These are phyloP conservation scores for Pteria penguin DNA, from an alignment of 2,888 invertebrate species.

Conservation along the genomic window DNA sequence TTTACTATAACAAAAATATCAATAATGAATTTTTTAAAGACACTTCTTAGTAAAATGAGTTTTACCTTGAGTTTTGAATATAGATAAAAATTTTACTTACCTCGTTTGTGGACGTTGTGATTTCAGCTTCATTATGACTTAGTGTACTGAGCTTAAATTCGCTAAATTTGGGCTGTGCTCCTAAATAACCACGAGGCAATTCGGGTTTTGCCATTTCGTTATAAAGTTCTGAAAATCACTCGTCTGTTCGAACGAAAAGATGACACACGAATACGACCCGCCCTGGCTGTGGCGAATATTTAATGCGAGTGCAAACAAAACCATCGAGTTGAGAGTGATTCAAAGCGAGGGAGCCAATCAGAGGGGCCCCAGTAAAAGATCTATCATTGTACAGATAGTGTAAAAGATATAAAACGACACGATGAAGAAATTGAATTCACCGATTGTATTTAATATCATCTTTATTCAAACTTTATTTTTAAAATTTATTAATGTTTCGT, in stretches of 20 bases:
- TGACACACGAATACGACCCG: slow-evolving; percentile 3
- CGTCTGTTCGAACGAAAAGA: background rate
- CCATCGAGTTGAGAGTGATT: slow-evolving; percentile 17
- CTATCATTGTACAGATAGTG: too few relatives aligned
- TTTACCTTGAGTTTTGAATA: too few relatives aligned
- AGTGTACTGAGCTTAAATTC: slow-evolving; percentile 62
- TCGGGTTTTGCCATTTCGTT: slow-evolving; percentile 60
- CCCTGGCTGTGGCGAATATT: background rate
- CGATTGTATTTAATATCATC: too few relatives aligned
- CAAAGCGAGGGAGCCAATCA: slow-evolving; percentile 38
- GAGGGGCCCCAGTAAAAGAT: background rate
- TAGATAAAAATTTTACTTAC: too few relatives aligned
- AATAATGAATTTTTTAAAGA: too few relatives aligned
- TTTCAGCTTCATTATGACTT: slow-evolving; percentile 62
- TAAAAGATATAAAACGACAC: too few relatives aligned
- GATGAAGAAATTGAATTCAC: too few relatives aligned
- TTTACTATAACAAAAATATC: too few relatives aligned
- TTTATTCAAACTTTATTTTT: too few relatives aligned
- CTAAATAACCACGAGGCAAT: slow-evolving; percentile 69
- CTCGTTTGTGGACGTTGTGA: slow-evolving; percentile 55
- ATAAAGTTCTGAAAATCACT: background rate
- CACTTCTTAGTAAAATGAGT: too few relatives aligned
- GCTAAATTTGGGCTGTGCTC: slow-evolving; percentile 69
- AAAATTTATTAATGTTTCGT: too few relatives aligned
- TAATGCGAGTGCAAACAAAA: background rate